Evolutionary conservation across 2,888 invertebrate genomes (phyloP), one percentile per base, ranked within the genome.

Genomic region (Melanchra persicariae): DNA sequence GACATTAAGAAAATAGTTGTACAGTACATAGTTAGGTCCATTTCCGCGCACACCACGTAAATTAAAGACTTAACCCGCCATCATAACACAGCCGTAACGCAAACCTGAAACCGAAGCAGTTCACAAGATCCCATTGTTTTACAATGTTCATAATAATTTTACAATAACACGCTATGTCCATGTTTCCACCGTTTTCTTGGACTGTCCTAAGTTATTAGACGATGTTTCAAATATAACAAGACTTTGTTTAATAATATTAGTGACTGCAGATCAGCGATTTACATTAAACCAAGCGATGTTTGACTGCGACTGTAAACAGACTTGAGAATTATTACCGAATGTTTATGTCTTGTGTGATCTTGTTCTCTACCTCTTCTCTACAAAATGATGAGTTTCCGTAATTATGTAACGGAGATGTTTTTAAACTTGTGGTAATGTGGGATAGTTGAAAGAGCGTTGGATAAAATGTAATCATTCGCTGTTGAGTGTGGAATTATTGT

Each of bases 231-330:
- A 92, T 93, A 93, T 93, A 93, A 90, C 89, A 88, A 87, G 75
- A 87, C n/a, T 82, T 85, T 93, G 93, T 94, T 93, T 93, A 92
- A 94, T 94, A 94, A 94, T 91, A 94, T 88, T 85, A 86, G 79
- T 83, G 79, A 51, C 74, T 64, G 79, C 74, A 64, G 77, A 52
- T 85, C 86, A 83, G 85, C 86, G 73, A 93, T 93, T 93, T 91
- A 92, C 91, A 93, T 90, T 90, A 92, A 88, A 89, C 87, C 61
- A 61, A 64, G 82, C 78, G 85, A 89, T 87, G 91, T 91, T 91
- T 91, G 87, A 88, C 71, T 83, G 81, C 60, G 74, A 85, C 69
- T 78, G 83, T 88, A 89, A 89, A 89, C 89, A 88, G 62, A 26
- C 66, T 76, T 70, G 88, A 81, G 85, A 88, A 78, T 85, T 78